Conservation (phyloP, 1,140 invertebrate species). For the Maniola jurtina region DNA sequence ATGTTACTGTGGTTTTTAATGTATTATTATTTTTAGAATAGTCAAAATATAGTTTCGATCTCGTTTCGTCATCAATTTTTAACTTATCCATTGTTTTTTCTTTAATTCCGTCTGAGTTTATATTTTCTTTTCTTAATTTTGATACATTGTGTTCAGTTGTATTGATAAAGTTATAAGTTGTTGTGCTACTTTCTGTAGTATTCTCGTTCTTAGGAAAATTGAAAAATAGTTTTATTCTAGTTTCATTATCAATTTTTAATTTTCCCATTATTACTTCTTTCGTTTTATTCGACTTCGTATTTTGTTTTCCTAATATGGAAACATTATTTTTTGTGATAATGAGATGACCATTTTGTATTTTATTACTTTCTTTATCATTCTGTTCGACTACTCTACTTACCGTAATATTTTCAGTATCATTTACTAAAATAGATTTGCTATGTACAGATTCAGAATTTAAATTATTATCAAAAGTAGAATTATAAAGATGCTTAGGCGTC, state of each 20-base stretch:
- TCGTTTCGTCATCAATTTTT: slow-evolving; percentile 58
- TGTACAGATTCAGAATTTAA: slow-evolving; percentile 9
- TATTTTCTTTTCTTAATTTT: slow-evolving; percentile 11
- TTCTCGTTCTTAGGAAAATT: too few relatives aligned
- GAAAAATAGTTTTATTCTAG: slow-evolving; percentile 40
- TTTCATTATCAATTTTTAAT: slow-evolving; percentile 58
- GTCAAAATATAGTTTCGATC: slow-evolving; percentile 39
- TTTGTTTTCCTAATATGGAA: slow-evolving; percentile 6
- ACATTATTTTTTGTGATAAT: neutral
- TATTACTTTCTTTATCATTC: neutral
- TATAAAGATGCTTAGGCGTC: slow-evolving; percentile 14
- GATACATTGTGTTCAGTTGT: neutral
- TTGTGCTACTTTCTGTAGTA: neutral
- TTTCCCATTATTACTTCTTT: slow-evolving; percentile 56
- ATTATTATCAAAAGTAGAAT: slow-evolving; percentile 12
- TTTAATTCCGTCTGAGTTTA: slow-evolving; percentile 17
- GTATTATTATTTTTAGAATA: neutral
- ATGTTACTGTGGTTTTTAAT: neutral
- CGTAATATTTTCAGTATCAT: slow-evolving; percentile 17
- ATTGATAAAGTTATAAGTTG: neutral
- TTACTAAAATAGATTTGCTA: slow-evolving; percentile 17
- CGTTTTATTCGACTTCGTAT: slow-evolving; percentile 13
- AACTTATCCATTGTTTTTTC: slow-evolving; percentile 58
- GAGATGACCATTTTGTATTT: neutral
- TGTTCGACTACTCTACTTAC: slow-evolving; percentile 1